Percentiles rank a stretch among this genome's conserved stretches.
phyloP scores from a whole-genome alignment of 2,113 vertebrate species.

The Stigmatopora nigra region DNA sequence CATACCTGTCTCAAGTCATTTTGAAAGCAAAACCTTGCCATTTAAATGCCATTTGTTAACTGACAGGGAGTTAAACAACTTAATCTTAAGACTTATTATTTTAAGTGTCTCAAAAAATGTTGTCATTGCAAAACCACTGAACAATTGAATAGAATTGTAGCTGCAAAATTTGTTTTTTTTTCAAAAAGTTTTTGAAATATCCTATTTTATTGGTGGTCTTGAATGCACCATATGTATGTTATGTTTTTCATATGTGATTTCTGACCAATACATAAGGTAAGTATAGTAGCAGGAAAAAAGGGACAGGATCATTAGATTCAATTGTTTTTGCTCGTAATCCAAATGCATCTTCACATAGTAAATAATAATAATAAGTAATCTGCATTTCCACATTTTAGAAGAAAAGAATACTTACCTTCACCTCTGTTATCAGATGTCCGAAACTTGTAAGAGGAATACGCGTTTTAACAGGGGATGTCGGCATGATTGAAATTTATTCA shows the following conservation, averaged over 20 bases:
- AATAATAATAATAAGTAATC: background rate
- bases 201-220: no score
- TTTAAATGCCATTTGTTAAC: no score
- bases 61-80: background rate
- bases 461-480: constrained; percentile 60
- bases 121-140: no score
- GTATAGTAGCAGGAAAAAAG: no score
- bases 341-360: background rate
- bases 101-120: no score
- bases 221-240: no score
- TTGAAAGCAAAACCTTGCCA: constrained; percentile 26
- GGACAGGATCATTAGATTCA: no score
- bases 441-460: constrained; percentile 62
- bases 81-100: background rate
- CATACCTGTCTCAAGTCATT: constrained; percentile 1
- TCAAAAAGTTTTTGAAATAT: no score
- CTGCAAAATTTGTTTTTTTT: no score
- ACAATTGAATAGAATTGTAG: no score
- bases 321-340: background rate
- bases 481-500: constrained; percentile 38
- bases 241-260: no score
- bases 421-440: constrained; percentile 63
- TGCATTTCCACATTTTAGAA: background rate
- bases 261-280: no score
- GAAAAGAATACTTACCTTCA: constrained; percentile 49